These are phyloP conservation scores for Synanthedon vespiformis DNA, from an alignment of 2,888 invertebrate species.

Conservation along the genomic window DNA sequence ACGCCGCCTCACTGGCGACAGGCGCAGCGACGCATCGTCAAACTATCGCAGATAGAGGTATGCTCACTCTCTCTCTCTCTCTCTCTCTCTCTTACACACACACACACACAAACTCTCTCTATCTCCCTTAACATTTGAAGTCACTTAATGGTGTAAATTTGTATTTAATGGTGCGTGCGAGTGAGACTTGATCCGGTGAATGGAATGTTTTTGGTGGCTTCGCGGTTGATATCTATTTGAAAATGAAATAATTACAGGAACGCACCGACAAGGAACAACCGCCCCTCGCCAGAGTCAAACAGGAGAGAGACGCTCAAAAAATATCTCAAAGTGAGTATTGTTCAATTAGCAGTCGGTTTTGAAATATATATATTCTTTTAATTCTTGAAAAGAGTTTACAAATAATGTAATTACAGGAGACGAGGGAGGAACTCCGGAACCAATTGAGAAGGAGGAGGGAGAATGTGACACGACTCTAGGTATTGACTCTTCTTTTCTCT, in stretches of 20 bases:
- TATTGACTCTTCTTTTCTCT: slow-evolving; percentile 4
- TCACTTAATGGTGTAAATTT: no score
- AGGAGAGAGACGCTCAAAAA: slow-evolving; percentile 17
- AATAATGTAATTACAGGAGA: slow-evolving; percentile 22
- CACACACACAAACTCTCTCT: no score
- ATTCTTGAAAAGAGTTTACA: no score
- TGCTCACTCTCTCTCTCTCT: no score
- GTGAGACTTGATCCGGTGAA: no score
- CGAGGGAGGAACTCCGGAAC: slow-evolving; percentile 55
- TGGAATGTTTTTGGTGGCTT: no score
- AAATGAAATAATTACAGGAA: not conserved
- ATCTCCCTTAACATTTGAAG: no score
- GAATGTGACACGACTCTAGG: slow-evolving; percentile 57
- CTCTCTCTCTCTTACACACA: no score
- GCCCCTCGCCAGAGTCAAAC: slow-evolving; percentile 41
- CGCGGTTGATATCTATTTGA: no score
- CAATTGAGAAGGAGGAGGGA: slow-evolving; percentile 53
- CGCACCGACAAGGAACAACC: slow-evolving; percentile 72
- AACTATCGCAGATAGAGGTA: slow-evolving; percentile 83
- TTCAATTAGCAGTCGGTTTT: not conserved
- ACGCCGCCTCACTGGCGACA: slow-evolving; percentile 97
- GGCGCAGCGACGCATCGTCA: slow-evolving; percentile 86
- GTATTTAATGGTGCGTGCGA: no score
- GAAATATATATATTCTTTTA: no score
- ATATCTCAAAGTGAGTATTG: not conserved